These are phyloP conservation scores for Toxonevra muliebris DNA, from an alignment of 2,888 invertebrate species.

Conservation along the genomic window DNA sequence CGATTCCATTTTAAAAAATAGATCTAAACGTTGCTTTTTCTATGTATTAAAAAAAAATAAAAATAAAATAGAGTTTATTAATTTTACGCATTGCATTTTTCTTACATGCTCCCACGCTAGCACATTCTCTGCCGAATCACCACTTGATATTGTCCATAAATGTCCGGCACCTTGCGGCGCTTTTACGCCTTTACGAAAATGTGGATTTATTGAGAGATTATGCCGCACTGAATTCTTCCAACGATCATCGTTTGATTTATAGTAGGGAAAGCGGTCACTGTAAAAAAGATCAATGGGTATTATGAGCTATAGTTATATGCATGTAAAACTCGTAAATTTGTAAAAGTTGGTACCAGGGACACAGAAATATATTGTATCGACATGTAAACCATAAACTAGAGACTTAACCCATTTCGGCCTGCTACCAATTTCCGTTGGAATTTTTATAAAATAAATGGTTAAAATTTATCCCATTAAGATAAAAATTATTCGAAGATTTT, in stretches of 20 bases:
- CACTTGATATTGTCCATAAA: conserved; percentile 85
- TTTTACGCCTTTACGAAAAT: conserved; percentile 87
- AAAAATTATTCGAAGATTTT: no score
- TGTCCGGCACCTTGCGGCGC: conserved; percentile 90
- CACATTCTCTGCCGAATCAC: conserved; percentile 68
- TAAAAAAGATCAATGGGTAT: conserved; percentile 4
- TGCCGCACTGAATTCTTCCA: conserved; percentile 94
- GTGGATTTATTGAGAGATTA: conserved; percentile 91
- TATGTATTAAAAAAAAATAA: conserved; percentile 40
- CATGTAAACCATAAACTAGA: no score
- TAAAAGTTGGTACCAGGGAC: no score
- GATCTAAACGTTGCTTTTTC: conserved; percentile 69
- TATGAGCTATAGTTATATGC: no score
- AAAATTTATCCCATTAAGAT: no score
- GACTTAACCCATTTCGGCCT: no score
- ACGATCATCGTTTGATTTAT: conserved; percentile 88
- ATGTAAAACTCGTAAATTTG: no score
- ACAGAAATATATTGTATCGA: no score
- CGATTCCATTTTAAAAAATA: conserved; percentile 67
- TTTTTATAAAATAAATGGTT: no score
- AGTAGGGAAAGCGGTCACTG: conserved; percentile 88
- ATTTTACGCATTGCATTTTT: conserved; percentile 20
- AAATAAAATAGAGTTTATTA: not conserved
- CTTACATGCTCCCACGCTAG: conserved; percentile 70
- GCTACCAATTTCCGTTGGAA: no score